phyloP scores from a whole-genome alignment of 1,140 invertebrate species.

The Agrilus planipennis region DNA sequence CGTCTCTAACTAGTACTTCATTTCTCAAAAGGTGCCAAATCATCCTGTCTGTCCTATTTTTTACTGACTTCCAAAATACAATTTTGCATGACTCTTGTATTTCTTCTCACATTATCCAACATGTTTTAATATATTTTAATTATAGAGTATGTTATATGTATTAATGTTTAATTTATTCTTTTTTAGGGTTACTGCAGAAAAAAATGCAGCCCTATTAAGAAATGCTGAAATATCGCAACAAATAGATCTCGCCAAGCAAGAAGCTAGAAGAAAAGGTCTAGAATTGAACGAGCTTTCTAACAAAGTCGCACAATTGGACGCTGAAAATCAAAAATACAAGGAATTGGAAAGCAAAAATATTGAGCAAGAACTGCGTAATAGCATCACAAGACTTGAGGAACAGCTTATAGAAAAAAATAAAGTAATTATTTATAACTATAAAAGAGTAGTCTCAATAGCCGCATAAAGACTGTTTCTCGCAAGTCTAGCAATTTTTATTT shows the following conservation, averaged over 20 bases:
- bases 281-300: slow-evolving; percentile 43
- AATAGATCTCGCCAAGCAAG: slow-evolving; percentile 58
- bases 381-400: slow-evolving; percentile 54
- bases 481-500: too few relatives aligned
- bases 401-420: slow-evolving; percentile 71
- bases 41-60: too few relatives aligned
- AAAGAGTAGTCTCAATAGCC: too few relatives aligned
- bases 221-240: slow-evolving; percentile 78
- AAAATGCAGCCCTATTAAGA: slow-evolving; percentile 60
- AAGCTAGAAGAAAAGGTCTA: slow-evolving; percentile 49
- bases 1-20: too few relatives aligned
- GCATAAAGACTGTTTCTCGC: too few relatives aligned
- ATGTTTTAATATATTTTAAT: not conserved
- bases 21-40: too few relatives aligned
- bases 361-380: slow-evolving; percentile 46
- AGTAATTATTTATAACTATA: slow-evolving; percentile 35
- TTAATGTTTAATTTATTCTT: not conserved
- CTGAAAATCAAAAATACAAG: slow-evolving; percentile 38
- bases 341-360: slow-evolving; percentile 36
- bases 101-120: too few relatives aligned
- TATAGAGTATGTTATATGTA: slow-evolving; percentile 7
- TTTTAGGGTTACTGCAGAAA: slow-evolving; percentile 53
- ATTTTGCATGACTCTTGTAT: too few relatives aligned
- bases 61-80: too few relatives aligned
- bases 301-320: slow-evolving; percentile 38